A percentile compares a stretch with the other conserved stretches of the same genome.
phyloP scores from a whole-genome alignment of 2,797 vertebrate species.

The Pangasius sanitwongsei region DNA sequence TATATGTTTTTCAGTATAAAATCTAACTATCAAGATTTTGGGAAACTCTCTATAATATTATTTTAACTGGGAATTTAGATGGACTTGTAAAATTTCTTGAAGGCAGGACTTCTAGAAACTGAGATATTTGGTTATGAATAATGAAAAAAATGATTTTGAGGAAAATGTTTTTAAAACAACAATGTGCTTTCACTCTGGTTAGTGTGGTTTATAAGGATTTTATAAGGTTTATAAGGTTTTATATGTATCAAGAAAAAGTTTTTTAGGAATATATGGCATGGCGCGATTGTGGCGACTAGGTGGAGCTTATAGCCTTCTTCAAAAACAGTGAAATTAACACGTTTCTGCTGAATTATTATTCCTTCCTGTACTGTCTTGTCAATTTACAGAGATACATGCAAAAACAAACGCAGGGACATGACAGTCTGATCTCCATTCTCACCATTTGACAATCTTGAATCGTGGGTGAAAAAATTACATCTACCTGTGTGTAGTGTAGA shows the following conservation, averaged over 20 bases:
- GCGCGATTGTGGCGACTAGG: not conserved
- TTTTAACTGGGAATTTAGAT: not conserved
- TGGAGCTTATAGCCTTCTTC: not conserved
- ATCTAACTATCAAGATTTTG: not conserved
- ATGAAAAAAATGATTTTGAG: not conserved
- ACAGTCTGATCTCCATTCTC: not conserved
- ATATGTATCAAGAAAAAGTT: not conserved
- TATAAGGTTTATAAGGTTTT: not conserved
- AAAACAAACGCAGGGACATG: not conserved
- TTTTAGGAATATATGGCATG: not conserved
- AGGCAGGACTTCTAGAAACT: not conserved
- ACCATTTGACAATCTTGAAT: not conserved
- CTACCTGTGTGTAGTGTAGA: not conserved
- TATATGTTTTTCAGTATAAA: not conserved
- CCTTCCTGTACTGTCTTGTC: too few species aligned
- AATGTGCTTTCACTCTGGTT: too few species aligned
- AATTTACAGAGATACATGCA: too few species aligned
- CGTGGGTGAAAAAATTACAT: not conserved
- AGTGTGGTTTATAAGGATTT: not conserved
- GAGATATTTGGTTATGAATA: too few species aligned
- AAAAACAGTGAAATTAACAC: not conserved
- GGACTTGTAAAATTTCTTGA: not conserved
- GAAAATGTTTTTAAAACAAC: not conserved
- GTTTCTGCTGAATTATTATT: not conserved
- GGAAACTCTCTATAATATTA: not conserved